Evolutionary conservation across 2,797 vertebrate genomes (phyloP), one percentile per base, ranked within the genome.

Genomic region (Ctenopoma kingsleyae): DNA sequence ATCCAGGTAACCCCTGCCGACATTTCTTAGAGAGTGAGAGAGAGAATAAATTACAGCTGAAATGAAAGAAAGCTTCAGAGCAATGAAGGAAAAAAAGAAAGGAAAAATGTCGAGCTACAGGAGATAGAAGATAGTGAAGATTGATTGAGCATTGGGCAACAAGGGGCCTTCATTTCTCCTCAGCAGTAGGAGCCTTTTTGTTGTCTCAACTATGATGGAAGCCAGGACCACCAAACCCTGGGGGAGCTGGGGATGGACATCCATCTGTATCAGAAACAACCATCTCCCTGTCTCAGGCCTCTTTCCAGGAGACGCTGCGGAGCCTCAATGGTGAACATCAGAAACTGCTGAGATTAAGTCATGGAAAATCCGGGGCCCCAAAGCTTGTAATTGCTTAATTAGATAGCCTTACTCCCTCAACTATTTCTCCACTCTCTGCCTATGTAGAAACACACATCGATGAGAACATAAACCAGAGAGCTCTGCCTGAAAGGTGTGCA

Each of bases 351-450:
- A 50, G 63, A 83, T 90, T 82, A 83, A 88, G 81, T 93, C 91
- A 93, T 93, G 92, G 93, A 94, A 95, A 93, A 74, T 73, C 36
- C 53, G 23, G 55, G 74, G 78, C 65, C 82, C 57, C 78, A 59
- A 85, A 81, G 80, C 74, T 87, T 88, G 74, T 89, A 92, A 92
- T 88, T 91, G 89, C 82, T 90, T 90, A 91, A 92, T 83, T 92
- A 83, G 81, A 89, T 67, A 70, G 80, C 67, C 77, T 83, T 74
- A 41, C 71, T 79, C 68, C 73, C 83, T 83, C 84, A 83, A 77
- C 67, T 76, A 80, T 85, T 80, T 74, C 67, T 80, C 54, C 61
- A 53, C 69, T 55, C 69, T 75, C 70, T 82, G 66, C 62, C 77
- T 80, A 70, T 84, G 59, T 17, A 55, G 66, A 72, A 61, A 64